Evolutionary conservation across 2,888 invertebrate genomes (phyloP).

Genomic region (Barypeithes pellucidus): DNA sequence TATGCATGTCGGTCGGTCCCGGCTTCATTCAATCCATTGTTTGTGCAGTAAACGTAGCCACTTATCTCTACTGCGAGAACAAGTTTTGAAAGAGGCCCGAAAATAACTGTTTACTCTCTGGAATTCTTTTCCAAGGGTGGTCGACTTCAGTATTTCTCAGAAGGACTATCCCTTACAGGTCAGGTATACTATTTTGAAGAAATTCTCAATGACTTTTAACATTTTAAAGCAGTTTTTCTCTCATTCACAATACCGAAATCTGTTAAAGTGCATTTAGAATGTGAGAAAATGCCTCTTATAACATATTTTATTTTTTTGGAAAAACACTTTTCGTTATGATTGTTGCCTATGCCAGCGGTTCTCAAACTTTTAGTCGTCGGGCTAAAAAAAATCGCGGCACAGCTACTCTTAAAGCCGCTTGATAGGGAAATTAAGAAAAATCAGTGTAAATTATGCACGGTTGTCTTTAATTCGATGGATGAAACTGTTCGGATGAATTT

Average conservation of each 20-base stretch:
- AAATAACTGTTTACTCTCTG: conserved; percentile 51
- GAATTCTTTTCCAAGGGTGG: conserved; percentile 49
- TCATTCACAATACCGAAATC: conserved; percentile 16
- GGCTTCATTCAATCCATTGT: background rate
- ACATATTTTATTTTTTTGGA: no score
- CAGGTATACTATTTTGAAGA: conserved; percentile 47
- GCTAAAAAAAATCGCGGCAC: no score
- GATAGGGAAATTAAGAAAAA: no score
- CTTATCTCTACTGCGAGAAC: conserved; percentile 32
- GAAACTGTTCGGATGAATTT: no score
- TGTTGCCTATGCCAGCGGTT: no score
- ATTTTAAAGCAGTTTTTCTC: conserved; percentile 12
- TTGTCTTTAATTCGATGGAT: no score
- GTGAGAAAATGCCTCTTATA: background rate
- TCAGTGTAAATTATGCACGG: no score
- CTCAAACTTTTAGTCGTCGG: no score
- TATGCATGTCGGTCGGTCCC: conserved; percentile 1
- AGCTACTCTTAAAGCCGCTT: no score
- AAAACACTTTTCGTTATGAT: no score
- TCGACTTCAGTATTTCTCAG: conserved; percentile 49
- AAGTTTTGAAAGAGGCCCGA: conserved; percentile 41
- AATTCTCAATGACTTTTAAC: conserved; percentile 49
- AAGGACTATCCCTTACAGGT: conserved; percentile 53
- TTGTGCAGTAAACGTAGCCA: conserved; percentile 25
- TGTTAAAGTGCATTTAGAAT: background rate